Conservation (phyloP, 1,140 invertebrate species). For the Drusus annulatus region DNA sequence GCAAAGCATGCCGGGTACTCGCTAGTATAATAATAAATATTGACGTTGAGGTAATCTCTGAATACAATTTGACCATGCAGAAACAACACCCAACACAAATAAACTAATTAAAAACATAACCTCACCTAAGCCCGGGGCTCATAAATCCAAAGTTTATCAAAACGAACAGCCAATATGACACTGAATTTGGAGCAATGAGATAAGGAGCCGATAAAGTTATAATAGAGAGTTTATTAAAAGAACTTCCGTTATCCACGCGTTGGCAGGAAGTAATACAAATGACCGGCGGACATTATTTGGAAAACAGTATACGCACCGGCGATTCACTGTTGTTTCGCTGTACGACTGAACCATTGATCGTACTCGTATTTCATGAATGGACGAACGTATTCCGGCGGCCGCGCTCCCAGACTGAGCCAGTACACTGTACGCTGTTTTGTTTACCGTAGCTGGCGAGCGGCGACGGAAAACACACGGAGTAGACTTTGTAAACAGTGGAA, state of each 20-base stretch:
- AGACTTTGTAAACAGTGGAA: not conserved
- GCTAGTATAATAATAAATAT: too few relatives aligned
- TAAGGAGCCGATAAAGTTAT: too few relatives aligned
- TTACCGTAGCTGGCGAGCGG: not conserved
- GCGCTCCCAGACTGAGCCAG: not conserved
- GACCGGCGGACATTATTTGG: conserved; percentile 31
- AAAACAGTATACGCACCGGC: conserved; percentile 18
- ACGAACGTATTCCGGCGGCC: not conserved
- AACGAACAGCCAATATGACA: too few relatives aligned
- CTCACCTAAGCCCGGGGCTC: too few relatives aligned
- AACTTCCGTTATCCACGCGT: conserved; percentile 53
- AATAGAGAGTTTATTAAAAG: conserved; percentile 42
- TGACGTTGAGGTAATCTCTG: too few relatives aligned
- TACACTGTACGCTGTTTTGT: not conserved
- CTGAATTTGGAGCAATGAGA: too few relatives aligned
- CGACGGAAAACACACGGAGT: not conserved
- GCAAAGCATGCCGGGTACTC: too few relatives aligned
- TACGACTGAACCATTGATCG: conserved; percentile 31
- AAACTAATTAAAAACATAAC: too few relatives aligned
- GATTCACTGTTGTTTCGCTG: conserved; percentile 32
- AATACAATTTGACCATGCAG: too few relatives aligned
- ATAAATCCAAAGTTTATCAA: too few relatives aligned
- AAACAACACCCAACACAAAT: too few relatives aligned
- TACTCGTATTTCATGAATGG: conserved; percentile 35
- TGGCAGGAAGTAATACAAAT: conserved; percentile 45